These are phyloP conservation scores for Odontomyia ornata DNA, from an alignment of 2,888 invertebrate genomes.

Conservation along the genomic window DNA sequence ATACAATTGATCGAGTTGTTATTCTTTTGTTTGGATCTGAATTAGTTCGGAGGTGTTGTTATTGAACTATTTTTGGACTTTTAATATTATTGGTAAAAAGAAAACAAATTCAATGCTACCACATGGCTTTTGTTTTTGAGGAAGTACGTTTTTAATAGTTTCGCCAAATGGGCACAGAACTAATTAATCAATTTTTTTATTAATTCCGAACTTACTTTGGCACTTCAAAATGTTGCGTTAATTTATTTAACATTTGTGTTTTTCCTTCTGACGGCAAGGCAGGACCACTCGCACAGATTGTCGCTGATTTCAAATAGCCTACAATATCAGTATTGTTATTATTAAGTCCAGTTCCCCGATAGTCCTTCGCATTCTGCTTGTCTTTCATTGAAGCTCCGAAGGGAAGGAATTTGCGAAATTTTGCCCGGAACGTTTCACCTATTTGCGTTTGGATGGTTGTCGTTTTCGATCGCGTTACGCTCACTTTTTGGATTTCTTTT, in stretches of 20 bases:
- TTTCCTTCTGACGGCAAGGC: conserved; percentile 46
- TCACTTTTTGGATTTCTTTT: conserved; percentile 24
- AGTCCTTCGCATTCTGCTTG: conserved; percentile 32
- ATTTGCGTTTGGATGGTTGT: conserved; percentile 42
- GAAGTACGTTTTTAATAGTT: too few relatives aligned
- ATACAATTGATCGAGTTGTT: neutral
- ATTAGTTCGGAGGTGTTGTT: too few relatives aligned
- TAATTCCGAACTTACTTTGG: conserved; percentile 50
- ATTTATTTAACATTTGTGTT: conserved; percentile 47
- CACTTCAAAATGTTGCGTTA: conserved; percentile 49
- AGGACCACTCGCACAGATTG: conserved; percentile 49
- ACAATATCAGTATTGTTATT: conserved; percentile 49
- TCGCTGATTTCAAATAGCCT: conserved; percentile 50
- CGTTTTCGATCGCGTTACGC: conserved; percentile 48
- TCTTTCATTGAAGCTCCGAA: conserved; percentile 49
- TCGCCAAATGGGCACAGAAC: too few relatives aligned
- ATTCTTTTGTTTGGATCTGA: too few relatives aligned
- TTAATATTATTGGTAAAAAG: too few relatives aligned
- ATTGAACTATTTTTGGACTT: too few relatives aligned
- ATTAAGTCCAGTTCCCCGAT: neutral
- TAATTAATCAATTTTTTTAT: too few relatives aligned
- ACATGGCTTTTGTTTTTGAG: too few relatives aligned
- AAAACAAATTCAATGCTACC: too few relatives aligned
- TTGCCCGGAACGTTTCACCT: conserved; percentile 49
- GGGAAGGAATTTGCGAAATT: conserved; percentile 51